Evolutionary conservation across 2,113 vertebrate genomes (phyloP), one percentile per base, ranked within the genome.

Genomic region (Cyanistes caeruleus): DNA sequence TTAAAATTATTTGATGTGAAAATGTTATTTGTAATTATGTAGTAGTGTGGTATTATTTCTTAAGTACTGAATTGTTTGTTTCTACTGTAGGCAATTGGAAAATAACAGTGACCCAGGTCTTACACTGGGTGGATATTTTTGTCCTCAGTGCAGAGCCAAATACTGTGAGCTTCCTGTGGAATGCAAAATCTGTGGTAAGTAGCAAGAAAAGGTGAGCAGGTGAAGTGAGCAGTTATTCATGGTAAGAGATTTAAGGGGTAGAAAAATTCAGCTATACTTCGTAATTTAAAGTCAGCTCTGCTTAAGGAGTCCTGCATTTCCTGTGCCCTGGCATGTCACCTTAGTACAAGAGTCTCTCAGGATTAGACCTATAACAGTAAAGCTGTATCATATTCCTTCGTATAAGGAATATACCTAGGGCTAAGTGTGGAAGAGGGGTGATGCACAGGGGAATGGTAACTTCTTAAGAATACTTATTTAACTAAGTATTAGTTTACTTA

Each of bases 151-250:
- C 92, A 98, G 98, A 88, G 98, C 98, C 49, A 99, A 99, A 93
- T 99, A 99, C 97, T 98, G 98, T 31, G 99, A 99, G 87, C 98
- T 99, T 64, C 99, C 99, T 5, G 99, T 99, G 87, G 99, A 99
- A 96, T 99, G 99, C 97, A 99, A 99, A 98, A 98, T 99, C 79
- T 99, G 99, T 93, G 99, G 99, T 99, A 98, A 78, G 99, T 98
- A 89, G 9, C 52, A 74, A 67, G 35, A 82, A 62, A 8, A 77
- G 18, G 15, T 80, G 46, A 78, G 35, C 7, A 9, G 19, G 11
- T 62, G 6, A 69, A 55, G 69, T 55, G 15, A 33, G 9, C 24
- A 41, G 22, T 37, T 39, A 12, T 39, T 64, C 15, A 10, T 44
- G 21, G 4, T 64, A 52, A 59, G 44, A 84, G 21, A 60, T 11